Conservation (phyloP, 2,797 vertebrate genomes). For the Leuciscus waleckii region DNA sequence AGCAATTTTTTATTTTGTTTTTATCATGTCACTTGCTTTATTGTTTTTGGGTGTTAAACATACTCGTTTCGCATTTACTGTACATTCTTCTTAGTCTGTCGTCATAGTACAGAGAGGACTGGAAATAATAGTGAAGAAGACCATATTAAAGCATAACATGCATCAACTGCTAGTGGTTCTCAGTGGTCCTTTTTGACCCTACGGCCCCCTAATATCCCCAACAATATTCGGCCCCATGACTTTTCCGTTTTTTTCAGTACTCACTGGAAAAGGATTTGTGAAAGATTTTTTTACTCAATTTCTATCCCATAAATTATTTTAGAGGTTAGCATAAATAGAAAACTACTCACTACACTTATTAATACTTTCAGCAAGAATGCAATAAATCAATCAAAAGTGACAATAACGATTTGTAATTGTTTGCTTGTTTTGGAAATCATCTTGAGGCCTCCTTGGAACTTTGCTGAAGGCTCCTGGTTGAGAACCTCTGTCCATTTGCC, state of each 20-base stretch:
- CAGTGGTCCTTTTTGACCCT: background rate
- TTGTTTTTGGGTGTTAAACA: constrained; percentile 1
- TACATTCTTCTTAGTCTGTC: too few species aligned
- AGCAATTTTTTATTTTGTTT: background rate
- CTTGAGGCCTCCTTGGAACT: too few species aligned
- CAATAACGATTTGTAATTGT: background rate
- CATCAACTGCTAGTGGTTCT: background rate
- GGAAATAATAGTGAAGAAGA: background rate
- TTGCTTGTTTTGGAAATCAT: background rate
- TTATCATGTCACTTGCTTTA: background rate
- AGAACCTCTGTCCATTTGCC: background rate
- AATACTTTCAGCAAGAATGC: background rate
- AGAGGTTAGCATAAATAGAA: background rate
- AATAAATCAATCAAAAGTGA: background rate
- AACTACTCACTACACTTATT: too few species aligned
- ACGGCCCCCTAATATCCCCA: background rate
- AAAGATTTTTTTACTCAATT: background rate
- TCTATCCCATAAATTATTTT: background rate
- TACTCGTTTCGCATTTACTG: background rate
- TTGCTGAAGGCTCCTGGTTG: background rate
- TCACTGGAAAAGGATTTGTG: background rate
- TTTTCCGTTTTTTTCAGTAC: background rate
- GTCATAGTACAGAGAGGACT: background rate
- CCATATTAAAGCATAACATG: background rate
- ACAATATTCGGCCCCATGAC: background rate